Base-by-base conservation (phyloP, 92 coral and sea anemone species). In the Heliopora coerulea region DNA sequence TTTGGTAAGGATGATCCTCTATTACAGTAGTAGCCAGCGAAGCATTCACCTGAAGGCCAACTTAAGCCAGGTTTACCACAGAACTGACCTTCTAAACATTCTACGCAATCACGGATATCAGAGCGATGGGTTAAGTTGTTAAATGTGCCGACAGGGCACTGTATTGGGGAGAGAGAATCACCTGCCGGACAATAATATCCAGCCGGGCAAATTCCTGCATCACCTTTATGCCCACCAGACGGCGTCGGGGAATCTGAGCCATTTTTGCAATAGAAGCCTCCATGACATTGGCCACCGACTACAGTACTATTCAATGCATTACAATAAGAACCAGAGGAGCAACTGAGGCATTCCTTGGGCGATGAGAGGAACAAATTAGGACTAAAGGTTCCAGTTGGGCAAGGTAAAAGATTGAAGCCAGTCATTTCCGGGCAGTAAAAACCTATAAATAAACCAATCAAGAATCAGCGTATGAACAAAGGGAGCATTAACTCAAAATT, bases 341-440 rank as follows among this genome's bases (percentile, higher is more conserved):
- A 95, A 27, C 84, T 82, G 27, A 65, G 84, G 62, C 99, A 95
- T 42, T 95, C 96, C 10, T 80, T 65, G 40, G 73, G 73, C 18
- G 66, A 59, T 19, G 89, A 85, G 18, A 95, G 85, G 81, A 80
- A 95, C 67, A 65, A 79, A 27, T 66, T 92, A 2, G 87, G 88
- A 58, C 96, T 95, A 87, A 83, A 95, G 9, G 99, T 95, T 49
- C 99, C 99, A 25, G 89, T 84, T 31, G 96, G 96, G 54, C 99
- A 95, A 39, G 99, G 99, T 34, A 41, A 79, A 84, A 90, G 86
- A 78, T 90, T 74, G 56, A 83, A 72, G 26, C 99, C 99, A 23
- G 99, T 95, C 29, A 85, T 88, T 42, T 76, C 78, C 1, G 95
- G 99, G 41, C 99, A 95, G 63, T 81, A 90, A 89, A 89, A 95